phyloP scores from a whole-genome alignment of 2,797 vertebrate species.

The Xiphophorus birchmanni region DNA sequence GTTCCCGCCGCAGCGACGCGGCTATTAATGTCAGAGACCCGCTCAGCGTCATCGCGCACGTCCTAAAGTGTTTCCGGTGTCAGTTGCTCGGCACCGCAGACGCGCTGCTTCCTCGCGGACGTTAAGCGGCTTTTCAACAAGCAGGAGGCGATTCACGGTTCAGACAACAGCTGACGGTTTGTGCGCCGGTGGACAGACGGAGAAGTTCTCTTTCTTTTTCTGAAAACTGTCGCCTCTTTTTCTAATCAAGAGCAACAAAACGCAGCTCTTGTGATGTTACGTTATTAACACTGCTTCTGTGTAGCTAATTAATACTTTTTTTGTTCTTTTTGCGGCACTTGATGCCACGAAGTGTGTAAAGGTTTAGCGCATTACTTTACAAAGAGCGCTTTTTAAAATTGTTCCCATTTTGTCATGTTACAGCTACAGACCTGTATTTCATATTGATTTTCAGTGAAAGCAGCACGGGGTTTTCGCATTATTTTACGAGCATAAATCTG shows the following conservation, averaged over 20 bases:
- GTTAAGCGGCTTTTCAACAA: conserved; percentile 37
- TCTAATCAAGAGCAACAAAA: not conserved
- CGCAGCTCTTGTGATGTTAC: not conserved
- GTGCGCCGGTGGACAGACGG: conserved; percentile 3
- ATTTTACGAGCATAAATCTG: not conserved
- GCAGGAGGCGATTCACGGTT: conserved; percentile 15
- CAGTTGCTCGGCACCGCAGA: conserved; percentile 14
- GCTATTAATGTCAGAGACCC: conserved; percentile 16
- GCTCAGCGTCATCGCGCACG: not conserved
- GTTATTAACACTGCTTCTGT: not conserved
- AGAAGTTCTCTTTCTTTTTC: not conserved
- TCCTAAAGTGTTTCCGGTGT: conserved; percentile 18
- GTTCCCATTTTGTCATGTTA: not conserved
- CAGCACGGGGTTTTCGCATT: not conserved
- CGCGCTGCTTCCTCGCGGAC: not conserved
- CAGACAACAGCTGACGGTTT: conserved; percentile 34
- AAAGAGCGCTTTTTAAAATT: not conserved
- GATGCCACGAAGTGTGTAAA: not conserved
- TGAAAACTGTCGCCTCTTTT: not conserved
- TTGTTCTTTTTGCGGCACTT: not conserved
- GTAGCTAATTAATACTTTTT: not conserved
- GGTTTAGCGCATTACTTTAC: not conserved
- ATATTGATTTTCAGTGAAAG: not conserved
- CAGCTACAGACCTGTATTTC: not conserved
- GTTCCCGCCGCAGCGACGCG: conserved; percentile 13